A percentile compares a stretch with the other conserved stretches of the same genome.
phyloP scores from a whole-genome alignment of 1,140 invertebrate genomes.

The Bilobella aurantiaca region DNA sequence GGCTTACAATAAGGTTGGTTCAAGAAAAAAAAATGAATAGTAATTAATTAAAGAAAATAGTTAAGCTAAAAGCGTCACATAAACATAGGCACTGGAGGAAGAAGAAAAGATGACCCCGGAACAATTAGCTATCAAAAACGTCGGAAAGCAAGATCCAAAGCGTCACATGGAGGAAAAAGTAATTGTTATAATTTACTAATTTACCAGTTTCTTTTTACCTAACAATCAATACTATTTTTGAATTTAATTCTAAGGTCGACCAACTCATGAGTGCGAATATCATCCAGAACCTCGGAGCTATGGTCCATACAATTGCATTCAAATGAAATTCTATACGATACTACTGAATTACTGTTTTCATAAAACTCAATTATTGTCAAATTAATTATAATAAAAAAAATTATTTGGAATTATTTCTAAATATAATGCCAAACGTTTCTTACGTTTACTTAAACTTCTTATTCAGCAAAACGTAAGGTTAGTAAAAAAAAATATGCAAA shows the following conservation, averaged over 20 bases:
- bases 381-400: neutral
- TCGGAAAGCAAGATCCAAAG: conserved; percentile 99
- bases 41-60: no score
- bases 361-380: neutral
- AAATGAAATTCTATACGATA: conserved; percentile 55
- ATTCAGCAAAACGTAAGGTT: neutral
- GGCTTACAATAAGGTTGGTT: no score
- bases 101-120: conserved; percentile 99
- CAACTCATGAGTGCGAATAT: conserved; percentile 96
- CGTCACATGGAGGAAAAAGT: conserved; percentile 98
- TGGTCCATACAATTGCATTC: conserved; percentile 96
- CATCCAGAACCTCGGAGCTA: conserved; percentile 94
- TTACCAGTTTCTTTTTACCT: no score
- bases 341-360: neutral
- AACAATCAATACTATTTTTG: neutral
- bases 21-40: no score
- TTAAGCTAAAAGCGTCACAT: no score
- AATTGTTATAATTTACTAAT: neutral
- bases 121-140: conserved; percentile 98
- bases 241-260: conserved; percentile 45
- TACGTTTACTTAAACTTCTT: neutral
- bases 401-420: neutral
- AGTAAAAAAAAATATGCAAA: no score
- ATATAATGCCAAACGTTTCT: no score
- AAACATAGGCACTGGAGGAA: conserved; percentile 81